phyloP scores from a whole-genome alignment of 2,113 vertebrate species.

The Misgurnus mizolepis region DNA sequence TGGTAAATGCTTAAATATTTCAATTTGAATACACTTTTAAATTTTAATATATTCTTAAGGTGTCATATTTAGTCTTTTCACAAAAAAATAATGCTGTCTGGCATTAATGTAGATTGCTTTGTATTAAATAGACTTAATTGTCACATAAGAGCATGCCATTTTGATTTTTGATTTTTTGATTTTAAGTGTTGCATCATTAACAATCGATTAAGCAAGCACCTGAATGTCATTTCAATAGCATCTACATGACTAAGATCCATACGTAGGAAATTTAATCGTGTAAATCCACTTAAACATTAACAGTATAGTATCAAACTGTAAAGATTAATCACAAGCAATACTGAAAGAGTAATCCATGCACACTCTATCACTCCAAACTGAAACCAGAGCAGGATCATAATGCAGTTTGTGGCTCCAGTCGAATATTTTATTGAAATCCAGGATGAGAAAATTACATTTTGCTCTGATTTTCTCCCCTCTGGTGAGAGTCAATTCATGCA shows the following conservation, averaged over 20 bases:
- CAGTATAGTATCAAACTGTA: slow-evolving; percentile 7
- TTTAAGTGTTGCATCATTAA: too few species aligned
- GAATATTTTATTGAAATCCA: slow-evolving; percentile 44
- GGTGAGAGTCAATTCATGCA: slow-evolving; percentile 33
- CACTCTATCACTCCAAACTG: slow-evolving; percentile 39
- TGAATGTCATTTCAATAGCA: neutral
- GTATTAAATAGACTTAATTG: too few species aligned
- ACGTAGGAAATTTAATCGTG: neutral
- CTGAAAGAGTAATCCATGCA: slow-evolving; percentile 23
- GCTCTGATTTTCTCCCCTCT: slow-evolving; percentile 41
- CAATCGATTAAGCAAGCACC: too few species aligned
- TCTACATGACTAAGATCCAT: neutral
- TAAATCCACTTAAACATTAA: slow-evolving; percentile 38
- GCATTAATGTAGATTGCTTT: too few species aligned
- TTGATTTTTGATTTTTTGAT: too few species aligned
- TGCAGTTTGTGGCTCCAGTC: slow-evolving; percentile 11
- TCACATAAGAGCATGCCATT: too few species aligned
- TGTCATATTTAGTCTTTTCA: too few species aligned
- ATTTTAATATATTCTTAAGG: too few species aligned
- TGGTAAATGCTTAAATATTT: too few species aligned
- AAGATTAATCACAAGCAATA: slow-evolving; percentile 45
- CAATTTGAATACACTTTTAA: too few species aligned
- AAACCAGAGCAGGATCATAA: slow-evolving; percentile 25
- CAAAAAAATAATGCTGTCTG: too few species aligned
- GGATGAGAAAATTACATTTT: slow-evolving; percentile 34